Base-by-base conservation (phyloP, 2,113 vertebrate species). In the Fulmarus glacialis region DNA sequence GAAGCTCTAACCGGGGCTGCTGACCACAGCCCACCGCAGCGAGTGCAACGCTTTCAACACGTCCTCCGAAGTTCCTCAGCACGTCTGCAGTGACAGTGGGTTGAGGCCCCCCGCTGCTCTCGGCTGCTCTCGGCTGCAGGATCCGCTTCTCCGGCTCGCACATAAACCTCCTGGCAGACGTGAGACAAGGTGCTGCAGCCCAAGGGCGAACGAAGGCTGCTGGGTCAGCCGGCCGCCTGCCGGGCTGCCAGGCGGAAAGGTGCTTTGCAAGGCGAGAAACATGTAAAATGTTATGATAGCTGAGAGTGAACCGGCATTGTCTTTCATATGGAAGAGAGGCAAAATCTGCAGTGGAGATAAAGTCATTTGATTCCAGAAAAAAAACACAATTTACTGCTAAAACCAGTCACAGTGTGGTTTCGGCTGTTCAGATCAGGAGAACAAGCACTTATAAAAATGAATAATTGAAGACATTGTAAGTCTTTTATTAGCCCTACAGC, bases 61-160 rank as follows among this genome's bases (percentile, higher is more conserved):
- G 4, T 12, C n/a, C 58, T 55, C 27, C 34, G 3, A 7, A 66
- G 60, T 1, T 48, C 26, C 68, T 60, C 12, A 3, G 24, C 32
- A 4, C 2, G 18, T 36, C 50, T 43, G 40, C 48, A 66, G 62
- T 0, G 12, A 47, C 9, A 12, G 19, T 1, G 29, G 8, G 3
- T 7, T 4, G 48, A 94, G 43, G 53, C 6, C 22, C 19, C 16
- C 30, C 5, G n/a, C n/a, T n/a, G n/a, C n/a, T n/a, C n/a, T n/a
- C n/a, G 45, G 2, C 56, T 52, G 58, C 48, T 84, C 73, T 50
- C 1, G 1, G 55, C 43, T 86, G 40, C 67, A 77, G 58, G 72
- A 27, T 38, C 29, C 2, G 0, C 40, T 56, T 12, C 53, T 52
- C 45, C 1, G 1, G 12, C 48, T 77, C 0, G 0, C 52, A 66